Conservation (phyloP, 1,140 invertebrate genomes). For the Nasonia longicornis region DNA sequence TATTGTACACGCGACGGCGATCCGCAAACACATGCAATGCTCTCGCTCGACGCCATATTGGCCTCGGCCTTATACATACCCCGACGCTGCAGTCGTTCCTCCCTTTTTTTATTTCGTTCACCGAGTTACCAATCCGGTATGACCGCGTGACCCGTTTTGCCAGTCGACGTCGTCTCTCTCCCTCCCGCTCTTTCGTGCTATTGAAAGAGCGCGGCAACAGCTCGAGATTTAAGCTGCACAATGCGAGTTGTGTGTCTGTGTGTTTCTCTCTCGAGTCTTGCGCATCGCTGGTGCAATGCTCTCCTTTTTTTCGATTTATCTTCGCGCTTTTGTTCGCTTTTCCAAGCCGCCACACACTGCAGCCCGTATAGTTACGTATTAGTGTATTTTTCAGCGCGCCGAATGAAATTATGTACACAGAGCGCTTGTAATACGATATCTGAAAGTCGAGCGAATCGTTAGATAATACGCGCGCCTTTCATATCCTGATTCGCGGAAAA, state of each 20-base stretch:
- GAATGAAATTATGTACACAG: too few relatives aligned
- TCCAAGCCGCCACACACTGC: too few relatives aligned
- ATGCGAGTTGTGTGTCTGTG: background rate
- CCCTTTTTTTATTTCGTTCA: constrained; percentile 11
- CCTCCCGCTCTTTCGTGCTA: background rate
- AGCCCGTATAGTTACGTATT: too few relatives aligned
- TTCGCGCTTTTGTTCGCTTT: too few relatives aligned
- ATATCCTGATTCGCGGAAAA: too few relatives aligned
- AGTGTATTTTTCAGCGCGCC: too few relatives aligned
- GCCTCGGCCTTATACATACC: constrained; percentile 14
- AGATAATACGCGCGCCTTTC: too few relatives aligned
- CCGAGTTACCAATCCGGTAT: constrained; percentile 48
- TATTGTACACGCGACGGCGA: background rate
- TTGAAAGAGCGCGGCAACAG: constrained; percentile 3
- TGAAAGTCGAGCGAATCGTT: too few relatives aligned
- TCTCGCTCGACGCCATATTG: constrained; percentile 12
- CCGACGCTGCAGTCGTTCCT: background rate
- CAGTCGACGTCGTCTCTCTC: constrained; percentile 18
- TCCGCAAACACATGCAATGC: background rate
- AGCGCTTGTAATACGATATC: too few relatives aligned
- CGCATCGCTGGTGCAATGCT: too few relatives aligned
- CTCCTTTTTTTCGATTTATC: background rate
- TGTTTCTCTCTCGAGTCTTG: too few relatives aligned
- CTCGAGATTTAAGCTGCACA: background rate
- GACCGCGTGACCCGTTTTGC: constrained; percentile 55